Evolutionary conservation across 1,140 invertebrate genomes (phyloP).

Genomic region (Drosophila fuyamai): DNA sequence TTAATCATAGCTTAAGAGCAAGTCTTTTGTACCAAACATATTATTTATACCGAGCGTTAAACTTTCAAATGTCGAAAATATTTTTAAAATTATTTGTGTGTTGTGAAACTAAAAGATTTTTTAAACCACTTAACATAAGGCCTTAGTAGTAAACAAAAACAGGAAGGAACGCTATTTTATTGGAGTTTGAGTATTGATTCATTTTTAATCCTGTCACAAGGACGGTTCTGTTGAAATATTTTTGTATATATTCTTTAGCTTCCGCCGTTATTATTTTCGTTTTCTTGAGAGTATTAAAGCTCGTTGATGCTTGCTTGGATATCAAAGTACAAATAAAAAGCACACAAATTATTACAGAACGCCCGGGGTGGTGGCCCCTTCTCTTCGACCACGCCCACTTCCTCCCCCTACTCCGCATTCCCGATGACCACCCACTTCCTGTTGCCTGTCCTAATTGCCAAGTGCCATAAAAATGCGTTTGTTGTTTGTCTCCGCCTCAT

Average conservation of each 20-base stretch:
- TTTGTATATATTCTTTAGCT: conserved; percentile 8
- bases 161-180: no score
- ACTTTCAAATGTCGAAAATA: no score
- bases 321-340: conserved; percentile 73
- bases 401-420: neutral
- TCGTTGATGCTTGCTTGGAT: conserved; percentile 33
- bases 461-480: conserved; percentile 78
- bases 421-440: conserved; percentile 13
- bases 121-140: no score
- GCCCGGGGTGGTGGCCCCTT: conserved; percentile 29
- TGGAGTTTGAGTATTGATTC: neutral
- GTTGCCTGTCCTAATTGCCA: conserved; percentile 63
- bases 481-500: conserved; percentile 43
- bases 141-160: no score
- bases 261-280: conserved; percentile 13
- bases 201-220: neutral
- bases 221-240: neutral
- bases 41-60: no score
- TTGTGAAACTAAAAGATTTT: no score
- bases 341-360: conserved; percentile 71
- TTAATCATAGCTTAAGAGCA: no score
- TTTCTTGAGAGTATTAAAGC: conserved; percentile 31
- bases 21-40: no score
- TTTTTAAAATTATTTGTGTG: no score
- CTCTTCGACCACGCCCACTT: conserved; percentile 7